These are phyloP conservation scores for Heliconius nattereri DNA, from an alignment of 1,140 invertebrate species.

Conservation along the genomic window DNA sequence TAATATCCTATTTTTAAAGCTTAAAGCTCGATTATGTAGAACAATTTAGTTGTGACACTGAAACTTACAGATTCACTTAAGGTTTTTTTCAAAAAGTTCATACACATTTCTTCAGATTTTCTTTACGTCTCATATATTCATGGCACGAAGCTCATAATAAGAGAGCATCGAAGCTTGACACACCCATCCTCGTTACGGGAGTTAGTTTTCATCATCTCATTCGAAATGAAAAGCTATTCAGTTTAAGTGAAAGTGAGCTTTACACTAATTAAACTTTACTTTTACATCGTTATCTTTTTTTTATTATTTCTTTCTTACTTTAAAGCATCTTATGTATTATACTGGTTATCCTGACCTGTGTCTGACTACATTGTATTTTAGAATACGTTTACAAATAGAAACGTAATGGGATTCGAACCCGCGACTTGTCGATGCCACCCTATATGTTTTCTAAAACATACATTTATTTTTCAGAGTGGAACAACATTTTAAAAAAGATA, in stretches of 20 bases:
- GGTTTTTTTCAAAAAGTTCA: neutral
- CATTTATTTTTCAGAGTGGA: too few species aligned
- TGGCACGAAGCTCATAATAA: slow-evolving; percentile 10
- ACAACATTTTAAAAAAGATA: too few species aligned
- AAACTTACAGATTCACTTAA: neutral
- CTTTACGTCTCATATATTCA: neutral
- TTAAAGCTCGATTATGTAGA: neutral
- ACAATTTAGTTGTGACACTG: neutral
- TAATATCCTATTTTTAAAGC: neutral
- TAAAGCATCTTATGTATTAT: neutral
- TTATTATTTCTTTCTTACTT: neutral
- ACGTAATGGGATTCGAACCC: too few species aligned
- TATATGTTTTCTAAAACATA: too few species aligned
- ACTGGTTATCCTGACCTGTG: too few species aligned
- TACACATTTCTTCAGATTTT: neutral
- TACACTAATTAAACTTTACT: neutral
- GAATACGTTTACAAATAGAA: too few species aligned
- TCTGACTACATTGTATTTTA: too few species aligned
- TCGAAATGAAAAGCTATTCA: slow-evolving; percentile 19
- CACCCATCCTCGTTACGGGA: slow-evolving; percentile 18
- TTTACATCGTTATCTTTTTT: neutral
- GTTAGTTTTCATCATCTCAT: slow-evolving; percentile 17
- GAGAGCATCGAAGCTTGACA: slow-evolving; percentile 19
- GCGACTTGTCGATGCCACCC: too few species aligned
- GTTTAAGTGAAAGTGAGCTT: neutral